Evolutionary conservation across 2,113 vertebrate species (phyloP), one percentile per base, ranked within the genome.

Genomic region (Limnothrissa miodon): DNA sequence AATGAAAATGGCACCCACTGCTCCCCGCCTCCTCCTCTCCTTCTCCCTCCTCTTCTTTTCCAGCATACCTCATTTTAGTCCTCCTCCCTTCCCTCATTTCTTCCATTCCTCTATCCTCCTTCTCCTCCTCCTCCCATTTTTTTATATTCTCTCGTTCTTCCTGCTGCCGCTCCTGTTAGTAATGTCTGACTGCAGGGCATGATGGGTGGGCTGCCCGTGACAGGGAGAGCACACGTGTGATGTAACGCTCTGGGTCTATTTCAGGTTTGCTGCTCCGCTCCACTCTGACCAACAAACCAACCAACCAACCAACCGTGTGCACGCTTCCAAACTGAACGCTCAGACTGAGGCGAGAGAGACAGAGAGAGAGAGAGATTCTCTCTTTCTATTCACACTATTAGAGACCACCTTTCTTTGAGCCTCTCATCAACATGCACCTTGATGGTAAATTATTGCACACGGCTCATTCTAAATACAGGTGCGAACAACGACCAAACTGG

Each of bases 241-340:
- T 91, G 92, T 92, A 93, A 93, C 89, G 83, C 42, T 81, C 88
- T 84, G 62, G 81, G 81, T 87, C 90, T 94, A 92, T 93, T 92
- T 92, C 88, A 90, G 90, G 87, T 90, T 82, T 83, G 2, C 42
- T 4, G 42, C 42, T 42, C 42, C 6, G 42, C 42, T 89, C 66
- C n/a, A n/a, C n/a, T n/a, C n/a, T n/a, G n/a, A n/a, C n/a, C n/a
- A n/a, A n/a, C n/a, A n/a, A n/a, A n/a, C n/a, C n/a, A n/a, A n/a
- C n/a, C n/a, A n/a, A n/a, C n/a, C 66, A 21, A 74, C n/a, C 25
- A n/a, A 48, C 46, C 10, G 46, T 17, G 46, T 15, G 3, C 46
- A 48, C 46, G 11, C 46, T 17, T 13, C 13, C 13, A 13, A 15
- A 13, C 46, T 10, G 15, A 48, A 23, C 19, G 6, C 51, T 19